These are phyloP conservation scores for Azorinus chamasolen DNA, from an alignment of 2,888 invertebrate species.

Conservation along the genomic window DNA sequence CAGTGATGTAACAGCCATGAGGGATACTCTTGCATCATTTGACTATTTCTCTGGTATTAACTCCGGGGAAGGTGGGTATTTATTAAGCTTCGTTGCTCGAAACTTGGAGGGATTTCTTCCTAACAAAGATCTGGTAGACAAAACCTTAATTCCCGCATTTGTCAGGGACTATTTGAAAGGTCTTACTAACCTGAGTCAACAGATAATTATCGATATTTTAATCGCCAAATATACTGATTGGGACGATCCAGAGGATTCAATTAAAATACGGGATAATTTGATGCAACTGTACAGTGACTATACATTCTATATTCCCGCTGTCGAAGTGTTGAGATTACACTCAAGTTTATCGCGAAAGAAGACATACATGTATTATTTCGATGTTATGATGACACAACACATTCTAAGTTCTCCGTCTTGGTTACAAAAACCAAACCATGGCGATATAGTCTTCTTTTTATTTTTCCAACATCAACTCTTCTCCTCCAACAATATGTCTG, in stretches of 20 bases:
- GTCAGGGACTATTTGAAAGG: slow-evolving; percentile 1
- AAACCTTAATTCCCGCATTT: slow-evolving; percentile 16
- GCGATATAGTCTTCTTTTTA: no score
- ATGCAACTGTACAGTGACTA: slow-evolving; percentile 97
- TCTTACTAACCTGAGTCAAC: not conserved
- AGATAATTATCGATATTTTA: slow-evolving; percentile 5
- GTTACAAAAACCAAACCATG: no score
- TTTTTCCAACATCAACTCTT: no score
- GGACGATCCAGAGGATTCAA: slow-evolving; percentile 88
- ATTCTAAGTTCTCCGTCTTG: no score
- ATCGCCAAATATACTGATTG: slow-evolving; percentile 43
- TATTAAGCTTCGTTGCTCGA: slow-evolving; percentile 17
- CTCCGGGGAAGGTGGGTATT: no score
- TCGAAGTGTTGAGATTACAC: slow-evolving; percentile 93
- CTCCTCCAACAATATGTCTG: no score
- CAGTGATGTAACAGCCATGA: no score
- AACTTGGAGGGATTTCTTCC: slow-evolving; percentile 10
- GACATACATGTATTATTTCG: slow-evolving; percentile 74
- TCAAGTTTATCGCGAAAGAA: slow-evolving; percentile 88
- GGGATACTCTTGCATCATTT: no score
- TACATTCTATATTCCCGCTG: slow-evolving; percentile 97
- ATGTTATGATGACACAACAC: slow-evolving; percentile 38
- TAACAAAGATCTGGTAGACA: slow-evolving; percentile 24
- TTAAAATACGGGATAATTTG: slow-evolving; percentile 93
- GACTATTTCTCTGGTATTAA: no score